Evolutionary conservation across 2,113 vertebrate species (phyloP).

Genomic region (Mus pahari): DNA sequence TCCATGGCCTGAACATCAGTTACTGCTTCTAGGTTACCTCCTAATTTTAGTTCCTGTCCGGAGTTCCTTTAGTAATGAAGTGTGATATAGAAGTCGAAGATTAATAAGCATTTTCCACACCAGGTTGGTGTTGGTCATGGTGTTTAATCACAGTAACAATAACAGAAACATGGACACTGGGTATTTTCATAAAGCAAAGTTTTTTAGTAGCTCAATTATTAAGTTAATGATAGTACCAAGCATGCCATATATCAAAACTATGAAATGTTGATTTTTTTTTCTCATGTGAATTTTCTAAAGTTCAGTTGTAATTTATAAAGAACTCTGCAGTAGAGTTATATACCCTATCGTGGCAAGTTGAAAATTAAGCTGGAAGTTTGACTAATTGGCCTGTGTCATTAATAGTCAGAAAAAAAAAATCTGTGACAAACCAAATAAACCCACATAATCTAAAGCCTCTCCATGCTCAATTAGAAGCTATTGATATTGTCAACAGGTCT

Average conservation of each 20-base stretch:
- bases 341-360: not conserved
- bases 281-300: not conserved
- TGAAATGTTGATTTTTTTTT: constrained; percentile 1
- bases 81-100: not conserved
- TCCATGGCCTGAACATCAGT: not conserved
- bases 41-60: not conserved
- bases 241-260: not conserved
- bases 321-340: not conserved
- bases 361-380: not conserved
- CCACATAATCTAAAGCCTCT: not conserved
- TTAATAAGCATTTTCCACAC: not conserved
- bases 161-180: not conserved
- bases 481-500: not conserved
- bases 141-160: not conserved
- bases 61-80: not conserved
- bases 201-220: not conserved
- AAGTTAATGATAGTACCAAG: not conserved
- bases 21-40: not conserved
- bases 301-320: not conserved
- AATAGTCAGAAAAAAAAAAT: not conserved
- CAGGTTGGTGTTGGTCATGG: not conserved
- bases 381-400: not conserved
- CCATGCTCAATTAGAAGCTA: not conserved
- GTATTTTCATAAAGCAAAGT: not conserved
- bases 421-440: not conserved